Conservation (phyloP, 1,140 invertebrate genomes). For the Oncopodura yosiiana region DNA sequence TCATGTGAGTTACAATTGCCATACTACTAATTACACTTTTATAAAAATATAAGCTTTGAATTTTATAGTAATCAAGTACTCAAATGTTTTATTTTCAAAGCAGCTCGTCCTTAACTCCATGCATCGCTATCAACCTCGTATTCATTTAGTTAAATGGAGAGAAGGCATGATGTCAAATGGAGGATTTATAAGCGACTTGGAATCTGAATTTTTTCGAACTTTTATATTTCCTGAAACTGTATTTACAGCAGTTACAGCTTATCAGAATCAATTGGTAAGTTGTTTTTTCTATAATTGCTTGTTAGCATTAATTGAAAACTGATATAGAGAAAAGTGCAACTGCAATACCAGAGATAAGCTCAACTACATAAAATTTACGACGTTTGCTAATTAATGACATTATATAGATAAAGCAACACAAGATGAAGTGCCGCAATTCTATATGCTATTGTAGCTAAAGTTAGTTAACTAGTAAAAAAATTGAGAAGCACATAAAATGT, state of each 20-base stretch:
- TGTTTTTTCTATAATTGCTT: too few relatives aligned
- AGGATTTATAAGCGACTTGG: conserved; percentile 41
- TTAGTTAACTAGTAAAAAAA: too few relatives aligned
- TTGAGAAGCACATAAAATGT: too few relatives aligned
- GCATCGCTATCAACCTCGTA: conserved; percentile 60
- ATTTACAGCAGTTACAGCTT: conserved; percentile 61
- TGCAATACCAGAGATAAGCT: background rate
- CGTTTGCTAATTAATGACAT: conserved; percentile 34
- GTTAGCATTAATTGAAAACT: background rate
- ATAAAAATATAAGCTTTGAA: background rate
- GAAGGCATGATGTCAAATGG: conserved; percentile 39
- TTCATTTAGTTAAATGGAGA: conserved; percentile 50
- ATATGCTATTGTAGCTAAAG: too few relatives aligned
- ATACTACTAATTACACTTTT: too few relatives aligned
- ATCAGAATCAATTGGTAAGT: conserved; percentile 59
- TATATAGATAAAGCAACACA: too few relatives aligned
- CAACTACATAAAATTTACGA: background rate
- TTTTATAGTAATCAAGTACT: background rate
- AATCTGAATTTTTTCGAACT: conserved; percentile 48
- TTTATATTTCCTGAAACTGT: conserved; percentile 56
- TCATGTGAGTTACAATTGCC: conserved; percentile 47
- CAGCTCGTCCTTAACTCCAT: conserved; percentile 62
- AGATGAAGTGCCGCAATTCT: too few relatives aligned
- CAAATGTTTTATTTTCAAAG: conserved; percentile 21
- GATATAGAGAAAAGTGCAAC: background rate